These are phyloP conservation scores for Sclerodermus sp. DNA, from an alignment of 2,888 invertebrate species.

Conservation along the genomic window DNA sequence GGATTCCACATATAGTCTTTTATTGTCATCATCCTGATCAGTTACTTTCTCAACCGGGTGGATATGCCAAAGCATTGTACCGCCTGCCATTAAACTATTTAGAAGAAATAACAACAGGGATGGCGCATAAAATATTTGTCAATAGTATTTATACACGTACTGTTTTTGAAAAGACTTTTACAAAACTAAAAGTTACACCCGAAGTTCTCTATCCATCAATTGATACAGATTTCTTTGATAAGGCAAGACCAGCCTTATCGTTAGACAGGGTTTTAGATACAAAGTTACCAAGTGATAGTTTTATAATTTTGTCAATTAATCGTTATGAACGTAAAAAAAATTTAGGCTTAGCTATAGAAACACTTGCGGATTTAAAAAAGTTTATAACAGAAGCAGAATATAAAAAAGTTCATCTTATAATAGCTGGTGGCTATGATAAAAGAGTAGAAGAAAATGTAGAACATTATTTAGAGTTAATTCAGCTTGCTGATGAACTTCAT, in stretches of 20 bases:
- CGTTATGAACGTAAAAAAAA: slow-evolving; percentile 97
- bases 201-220: slow-evolving; percentile 94
- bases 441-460: slow-evolving; percentile 85
- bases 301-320: slow-evolving; percentile 90
- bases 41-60: slow-evolving; percentile 77
- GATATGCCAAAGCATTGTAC: slow-evolving; percentile 78
- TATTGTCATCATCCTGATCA: slow-evolving; percentile 99
- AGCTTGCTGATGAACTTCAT: slow-evolving; percentile 67
- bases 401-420: slow-evolving; percentile 75
- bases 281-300: slow-evolving; percentile 48
- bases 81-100: slow-evolving; percentile 86
- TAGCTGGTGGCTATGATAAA: slow-evolving; percentile 96
- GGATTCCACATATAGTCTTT: slow-evolving; percentile 76
- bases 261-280: slow-evolving; percentile 62
- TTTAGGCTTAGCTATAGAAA: slow-evolving; percentile 79
- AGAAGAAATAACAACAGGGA: slow-evolving; percentile 84
- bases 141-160: slow-evolving; percentile 96
- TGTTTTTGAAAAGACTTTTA: slow-evolving; percentile 86
- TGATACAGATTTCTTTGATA: slow-evolving; percentile 74
- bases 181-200: slow-evolving; percentile 68
- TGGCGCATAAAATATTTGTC: slow-evolving; percentile 88
- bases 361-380: slow-evolving; percentile 71
- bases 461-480: slow-evolving; percentile 76
- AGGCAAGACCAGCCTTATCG: slow-evolving; percentile 52
- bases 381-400: slow-evolving; percentile 63